Evolutionary conservation across 2,888 invertebrate genomes (phyloP).

Genomic region (Minunthozetes semirufus): DNA sequence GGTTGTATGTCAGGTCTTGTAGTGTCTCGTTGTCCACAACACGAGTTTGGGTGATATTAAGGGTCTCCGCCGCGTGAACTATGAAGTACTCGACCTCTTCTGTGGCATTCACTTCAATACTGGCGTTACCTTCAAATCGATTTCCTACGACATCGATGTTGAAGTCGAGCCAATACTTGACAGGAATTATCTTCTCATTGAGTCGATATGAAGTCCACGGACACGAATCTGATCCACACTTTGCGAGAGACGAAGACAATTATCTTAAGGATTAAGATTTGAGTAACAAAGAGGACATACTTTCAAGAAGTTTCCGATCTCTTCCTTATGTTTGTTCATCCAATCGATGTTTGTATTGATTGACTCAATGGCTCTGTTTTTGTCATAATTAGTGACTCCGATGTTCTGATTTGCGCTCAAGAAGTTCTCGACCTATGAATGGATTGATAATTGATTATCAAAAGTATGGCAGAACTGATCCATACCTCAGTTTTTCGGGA

Average conservation of each 20-base stretch:
- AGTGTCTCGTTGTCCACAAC: background rate
- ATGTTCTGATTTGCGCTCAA: background rate
- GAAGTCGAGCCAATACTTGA: background rate
- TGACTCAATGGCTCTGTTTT: constrained; percentile 21
- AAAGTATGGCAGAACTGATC: background rate
- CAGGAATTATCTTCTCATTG: constrained; percentile 25
- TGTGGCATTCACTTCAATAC: background rate
- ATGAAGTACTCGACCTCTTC: constrained; percentile 28
- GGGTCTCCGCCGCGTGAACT: constrained; percentile 23
- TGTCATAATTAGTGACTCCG: constrained; percentile 15
- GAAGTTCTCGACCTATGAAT: constrained; percentile 18
- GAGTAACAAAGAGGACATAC: background rate
- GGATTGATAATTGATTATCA: background rate
- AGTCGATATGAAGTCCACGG: constrained; percentile 32
- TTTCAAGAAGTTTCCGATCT: constrained; percentile 30
- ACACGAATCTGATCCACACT: constrained; percentile 31
- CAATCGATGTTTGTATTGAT: constrained; percentile 34
- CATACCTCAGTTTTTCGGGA: constrained; percentile 26
- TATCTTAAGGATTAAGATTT: background rate
- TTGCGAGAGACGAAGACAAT: background rate
- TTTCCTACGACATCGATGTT: constrained; percentile 24
- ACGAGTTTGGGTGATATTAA: constrained; percentile 17
- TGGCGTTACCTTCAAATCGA: constrained; percentile 17
- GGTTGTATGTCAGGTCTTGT: background rate
- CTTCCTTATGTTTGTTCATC: constrained; percentile 15